Evolutionary conservation across 2,797 vertebrate genomes (phyloP).

Genomic region (Ispidina picta): DNA sequence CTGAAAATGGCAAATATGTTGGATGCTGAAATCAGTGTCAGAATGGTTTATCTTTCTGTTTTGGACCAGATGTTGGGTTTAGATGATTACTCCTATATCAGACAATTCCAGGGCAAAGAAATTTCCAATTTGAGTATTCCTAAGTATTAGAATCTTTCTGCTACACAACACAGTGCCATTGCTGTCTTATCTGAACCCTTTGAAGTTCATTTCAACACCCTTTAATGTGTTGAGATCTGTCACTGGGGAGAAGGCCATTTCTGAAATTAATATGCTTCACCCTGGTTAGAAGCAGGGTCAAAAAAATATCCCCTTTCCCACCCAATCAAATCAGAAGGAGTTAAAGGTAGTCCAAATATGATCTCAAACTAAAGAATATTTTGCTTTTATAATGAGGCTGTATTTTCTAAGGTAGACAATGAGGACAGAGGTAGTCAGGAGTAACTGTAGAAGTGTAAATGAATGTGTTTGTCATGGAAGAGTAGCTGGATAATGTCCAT

Average conservation of each 20-base stretch:
- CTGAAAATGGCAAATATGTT: slow-evolving; percentile 27
- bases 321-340: neutral
- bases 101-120: slow-evolving; percentile 42
- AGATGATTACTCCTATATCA: neutral
- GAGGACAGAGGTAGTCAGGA: neutral
- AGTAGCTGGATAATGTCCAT: slow-evolving; percentile 6
- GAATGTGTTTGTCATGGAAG: neutral
- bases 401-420: neutral
- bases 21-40: slow-evolving; percentile 10
- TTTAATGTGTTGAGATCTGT: neutral
- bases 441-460: neutral
- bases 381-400: neutral
- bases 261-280: neutral
- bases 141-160: slow-evolving; percentile 32
- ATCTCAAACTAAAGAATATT: neutral
- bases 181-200: neutral
- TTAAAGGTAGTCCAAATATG: neutral
- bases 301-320: neutral
- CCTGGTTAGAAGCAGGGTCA: neutral
- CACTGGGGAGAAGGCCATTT: neutral
- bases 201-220: neutral
- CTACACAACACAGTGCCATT: neutral
- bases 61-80: slow-evolving; percentile 17
- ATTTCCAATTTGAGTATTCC: neutral
- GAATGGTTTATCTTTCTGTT: slow-evolving; percentile 16